Percentiles rank a stretch among this genome's conserved stretches.
These are phyloP conservation scores for Lasioglossum leucozonium DNA, from an alignment of 2,888 invertebrate genomes.

Conservation along the genomic window DNA sequence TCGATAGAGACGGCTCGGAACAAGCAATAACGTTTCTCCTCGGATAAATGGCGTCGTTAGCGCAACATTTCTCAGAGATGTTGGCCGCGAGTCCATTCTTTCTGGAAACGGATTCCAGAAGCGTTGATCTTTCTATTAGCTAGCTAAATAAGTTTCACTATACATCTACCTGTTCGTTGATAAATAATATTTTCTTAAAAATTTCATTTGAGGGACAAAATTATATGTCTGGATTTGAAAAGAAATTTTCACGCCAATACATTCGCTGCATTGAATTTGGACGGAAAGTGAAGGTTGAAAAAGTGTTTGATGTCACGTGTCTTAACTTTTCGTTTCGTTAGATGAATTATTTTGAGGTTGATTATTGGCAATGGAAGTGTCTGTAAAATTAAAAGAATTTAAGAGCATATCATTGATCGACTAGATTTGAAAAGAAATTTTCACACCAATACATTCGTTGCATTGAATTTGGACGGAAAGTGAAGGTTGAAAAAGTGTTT, in stretches of 20 bases:
- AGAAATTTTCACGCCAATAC: too few relatives aligned
- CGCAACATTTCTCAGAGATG: conserved; percentile 4
- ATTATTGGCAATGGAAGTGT: too few relatives aligned
- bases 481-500: too few relatives aligned
- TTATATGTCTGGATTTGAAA: neutral
- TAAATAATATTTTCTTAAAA: neutral
- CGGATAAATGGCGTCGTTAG: conserved; percentile 16
- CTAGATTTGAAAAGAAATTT: neutral
- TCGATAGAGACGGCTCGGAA: conserved; percentile 7
- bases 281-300: too few relatives aligned
- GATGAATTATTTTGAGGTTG: too few relatives aligned
- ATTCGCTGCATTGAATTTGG: too few relatives aligned
- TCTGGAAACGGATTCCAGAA: neutral
- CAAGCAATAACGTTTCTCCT: conserved; percentile 29
- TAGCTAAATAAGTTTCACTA: neutral
- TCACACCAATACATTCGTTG: too few relatives aligned
- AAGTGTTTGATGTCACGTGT: too few relatives aligned
- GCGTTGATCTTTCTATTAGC: neutral
- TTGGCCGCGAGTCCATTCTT: neutral
- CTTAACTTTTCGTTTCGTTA: too few relatives aligned
- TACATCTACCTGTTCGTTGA: neutral
- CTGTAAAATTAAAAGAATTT: too few relatives aligned
- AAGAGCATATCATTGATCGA: too few relatives aligned
- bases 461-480: too few relatives aligned
- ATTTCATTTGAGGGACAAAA: neutral